Percentiles rank a stretch among this genome's conserved stretches.
Evolutionary conservation across 35 echinoderm and acorn worm genomes (phyloP).

Genomic region (Lytechinus pictus): DNA sequence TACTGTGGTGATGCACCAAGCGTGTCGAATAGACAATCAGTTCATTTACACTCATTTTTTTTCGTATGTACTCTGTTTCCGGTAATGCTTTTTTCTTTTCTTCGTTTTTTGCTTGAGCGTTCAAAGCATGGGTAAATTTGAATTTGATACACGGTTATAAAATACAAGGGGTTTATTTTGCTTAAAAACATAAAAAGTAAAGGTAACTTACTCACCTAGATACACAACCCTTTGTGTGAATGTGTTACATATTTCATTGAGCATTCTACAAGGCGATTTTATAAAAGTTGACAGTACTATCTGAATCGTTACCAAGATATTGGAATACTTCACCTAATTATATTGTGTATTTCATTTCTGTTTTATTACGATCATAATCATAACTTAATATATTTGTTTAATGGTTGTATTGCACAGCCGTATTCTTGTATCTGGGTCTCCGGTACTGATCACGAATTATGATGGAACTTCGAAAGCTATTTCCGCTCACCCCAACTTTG

Average conservation of each 20-base stretch:
- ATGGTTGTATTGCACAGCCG: background rate
- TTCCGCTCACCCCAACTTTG: background rate
- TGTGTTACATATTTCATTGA: too few relatives aligned
- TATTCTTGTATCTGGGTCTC: background rate
- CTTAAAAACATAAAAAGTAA: too few relatives aligned
- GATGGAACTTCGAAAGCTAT: background rate
- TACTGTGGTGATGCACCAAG: background rate
- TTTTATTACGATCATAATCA: background rate
- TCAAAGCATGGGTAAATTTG: too few relatives aligned
- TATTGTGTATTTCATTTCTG: background rate
- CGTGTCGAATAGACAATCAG: background rate
- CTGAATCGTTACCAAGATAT: background rate
- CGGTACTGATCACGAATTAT: background rate
- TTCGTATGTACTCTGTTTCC: background rate
- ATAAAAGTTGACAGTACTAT: background rate
- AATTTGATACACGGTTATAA: too few relatives aligned
- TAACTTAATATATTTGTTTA: background rate
- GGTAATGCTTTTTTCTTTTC: too few relatives aligned
- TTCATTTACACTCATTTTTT: background rate
- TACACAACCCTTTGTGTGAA: too few relatives aligned
- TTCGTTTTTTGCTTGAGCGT: too few relatives aligned
- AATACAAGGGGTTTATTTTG: too few relatives aligned
- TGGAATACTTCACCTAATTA: background rate
- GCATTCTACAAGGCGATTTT: background rate
- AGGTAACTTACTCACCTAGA: too few relatives aligned